These are phyloP conservation scores for Lycodopsis pacificus DNA, from an alignment of 2,797 vertebrate genomes.

Conservation along the genomic window DNA sequence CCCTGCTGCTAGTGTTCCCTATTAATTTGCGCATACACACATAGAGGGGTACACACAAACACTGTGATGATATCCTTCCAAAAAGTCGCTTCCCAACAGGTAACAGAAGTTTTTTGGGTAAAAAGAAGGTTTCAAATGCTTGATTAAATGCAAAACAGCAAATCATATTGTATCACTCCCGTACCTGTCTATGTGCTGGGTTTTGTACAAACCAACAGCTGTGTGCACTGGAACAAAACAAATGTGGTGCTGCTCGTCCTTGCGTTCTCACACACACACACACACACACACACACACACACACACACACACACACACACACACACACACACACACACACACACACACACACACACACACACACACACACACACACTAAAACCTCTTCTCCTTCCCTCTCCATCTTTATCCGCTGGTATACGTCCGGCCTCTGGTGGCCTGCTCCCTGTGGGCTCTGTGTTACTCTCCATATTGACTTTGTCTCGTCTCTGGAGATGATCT, in stretches of 20 bases:
- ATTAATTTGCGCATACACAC: neutral
- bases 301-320: constrained; percentile 17
- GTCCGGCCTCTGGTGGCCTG: constrained; percentile 68
- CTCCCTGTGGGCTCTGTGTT: constrained; percentile 67
- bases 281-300: constrained; percentile 26
- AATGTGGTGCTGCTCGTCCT: constrained; percentile 17
- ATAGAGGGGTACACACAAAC: neutral
- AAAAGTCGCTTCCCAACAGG: constrained; percentile 25
- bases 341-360: constrained; percentile 21
- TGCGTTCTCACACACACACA: constrained; percentile 11
- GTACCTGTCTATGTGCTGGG: constrained; percentile 3
- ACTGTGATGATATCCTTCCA: constrained; percentile 33
- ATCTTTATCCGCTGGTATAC: constrained; percentile 53
- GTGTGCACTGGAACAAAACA: constrained; percentile 23
- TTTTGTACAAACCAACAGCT: constrained; percentile 53
- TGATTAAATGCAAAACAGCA: constrained; percentile 56
- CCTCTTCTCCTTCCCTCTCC: constrained; percentile 31
- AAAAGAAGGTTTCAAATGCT: constrained; percentile 35
- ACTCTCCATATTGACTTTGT: constrained; percentile 77
- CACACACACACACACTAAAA: constrained; percentile 17
- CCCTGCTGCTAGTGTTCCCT: neutral
- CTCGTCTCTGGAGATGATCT: constrained; percentile 71
- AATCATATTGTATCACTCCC: constrained; percentile 48
- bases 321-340: constrained; percentile 22
- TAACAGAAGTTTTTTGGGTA: constrained; percentile 9